Base-by-base conservation (phyloP, 1,140 invertebrate genomes). In the Andrena cerasifolii region DNA sequence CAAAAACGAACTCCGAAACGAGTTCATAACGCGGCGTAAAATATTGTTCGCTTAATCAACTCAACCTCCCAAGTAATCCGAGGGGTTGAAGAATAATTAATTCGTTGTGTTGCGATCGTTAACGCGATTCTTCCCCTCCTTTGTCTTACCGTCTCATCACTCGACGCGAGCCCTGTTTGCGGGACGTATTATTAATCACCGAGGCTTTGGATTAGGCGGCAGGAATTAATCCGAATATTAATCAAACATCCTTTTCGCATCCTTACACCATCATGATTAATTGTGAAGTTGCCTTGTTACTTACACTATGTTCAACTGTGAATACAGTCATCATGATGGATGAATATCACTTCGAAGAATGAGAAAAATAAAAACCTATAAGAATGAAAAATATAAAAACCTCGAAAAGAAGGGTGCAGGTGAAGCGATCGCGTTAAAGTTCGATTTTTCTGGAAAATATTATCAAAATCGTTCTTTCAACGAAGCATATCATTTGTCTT, bases 191-290 rank as follows among this genome's bases (percentile, higher is more conserved):
- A 79, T 82, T 82, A 79, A 84, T 84, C 72, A 79, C 36, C 12
- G 21, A 12, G n/a, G 31, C 7, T 12, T n/a, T n/a, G 66, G 77
- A 83, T 83, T 86, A 82, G 67, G 43, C 51, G 62, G 45, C 56
- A 65, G 45, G 62, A 80, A 84, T 86, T 87, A 86, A 87, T 86
- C 79, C 77, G 61, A 66, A 74, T 84, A 84, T 88, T 88, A 88
- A 88, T 88, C 80, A 83, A 80, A 79, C 72, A 84, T 51, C 51
- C 36, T 26, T 80, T 80, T 54, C 36, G 33, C 53, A 26, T 43
- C 53, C 40, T 12, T 33, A 49, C 59, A 14, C n/a, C 78, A 18
- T 45, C 58, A 58, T 75, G 59, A 83, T 79, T 68, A 83, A 84
- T 79, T 33, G 53, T 16, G 59, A 47, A 75, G 79, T 79, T 62